Percentiles rank a stretch among this genome's conserved stretches.
Evolutionary conservation across 2,113 vertebrate genomes (phyloP).

Genomic region (Syngnathus typhle): DNA sequence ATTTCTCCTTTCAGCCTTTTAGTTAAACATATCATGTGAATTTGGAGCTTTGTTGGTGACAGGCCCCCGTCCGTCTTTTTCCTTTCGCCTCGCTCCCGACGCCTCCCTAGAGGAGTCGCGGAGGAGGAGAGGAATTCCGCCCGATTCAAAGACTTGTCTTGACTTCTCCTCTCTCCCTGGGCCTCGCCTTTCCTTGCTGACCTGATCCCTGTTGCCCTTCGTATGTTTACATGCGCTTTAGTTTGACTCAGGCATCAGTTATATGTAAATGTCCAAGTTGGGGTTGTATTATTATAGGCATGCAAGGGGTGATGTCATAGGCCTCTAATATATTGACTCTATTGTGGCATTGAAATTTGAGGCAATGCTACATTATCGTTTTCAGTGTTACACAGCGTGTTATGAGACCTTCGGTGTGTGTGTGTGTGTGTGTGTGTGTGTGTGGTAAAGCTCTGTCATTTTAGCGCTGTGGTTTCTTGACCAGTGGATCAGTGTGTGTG

Average conservation of each 20-base stretch:
- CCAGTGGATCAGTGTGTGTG: background rate
- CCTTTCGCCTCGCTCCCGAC: conserved; percentile 67
- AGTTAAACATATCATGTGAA: conserved; percentile 80
- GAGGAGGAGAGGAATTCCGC: conserved; percentile 71
- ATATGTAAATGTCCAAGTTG: no score
- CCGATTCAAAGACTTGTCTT: conserved; percentile 64
- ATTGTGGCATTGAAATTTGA: no score
- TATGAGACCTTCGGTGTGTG: background rate
- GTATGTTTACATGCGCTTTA: background rate
- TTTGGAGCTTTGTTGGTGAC: conserved; percentile 80
- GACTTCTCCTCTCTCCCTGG: conserved; percentile 10
- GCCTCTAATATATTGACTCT: no score
- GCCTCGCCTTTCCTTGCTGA: conserved; percentile 29
- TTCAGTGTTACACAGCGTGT: background rate
- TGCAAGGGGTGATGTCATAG: no score
- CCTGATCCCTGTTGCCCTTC: conserved; percentile 43
- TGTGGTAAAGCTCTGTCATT: background rate
- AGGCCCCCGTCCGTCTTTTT: conserved; percentile 71
- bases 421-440: background rate
- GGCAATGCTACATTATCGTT: no score
- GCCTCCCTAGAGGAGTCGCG: conserved; percentile 66
- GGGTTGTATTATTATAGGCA: no score
- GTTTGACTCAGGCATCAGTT: background rate
- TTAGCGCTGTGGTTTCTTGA: background rate
- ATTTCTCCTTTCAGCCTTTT: conserved; percentile 76